Evolutionary conservation across 2,888 invertebrate genomes (phyloP).

Genomic region (Physocephala rufipes): DNA sequence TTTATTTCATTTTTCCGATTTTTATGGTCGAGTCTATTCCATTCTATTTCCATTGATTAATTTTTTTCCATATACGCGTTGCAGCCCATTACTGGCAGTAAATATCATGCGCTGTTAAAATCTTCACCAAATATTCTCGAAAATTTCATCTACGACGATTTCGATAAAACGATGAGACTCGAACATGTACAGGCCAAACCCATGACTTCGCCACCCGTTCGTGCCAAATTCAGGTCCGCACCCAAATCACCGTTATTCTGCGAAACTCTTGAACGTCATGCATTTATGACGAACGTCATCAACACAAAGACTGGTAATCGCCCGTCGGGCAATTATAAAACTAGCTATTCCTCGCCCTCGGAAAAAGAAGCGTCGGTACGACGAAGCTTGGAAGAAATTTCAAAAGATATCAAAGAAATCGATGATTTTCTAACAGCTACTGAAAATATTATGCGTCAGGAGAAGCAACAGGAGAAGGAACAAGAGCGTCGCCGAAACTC

Average conservation of each 20-base stretch:
- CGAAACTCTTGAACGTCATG: slow-evolving; percentile 62
- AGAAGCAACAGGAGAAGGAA: slow-evolving; percentile 61
- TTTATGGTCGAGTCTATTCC: not conserved
- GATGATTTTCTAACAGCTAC: slow-evolving; percentile 65
- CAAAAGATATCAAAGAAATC: slow-evolving; percentile 64
- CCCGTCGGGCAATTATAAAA: slow-evolving; percentile 33
- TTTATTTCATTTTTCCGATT: too few relatives aligned
- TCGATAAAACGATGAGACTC: slow-evolving; percentile 46
- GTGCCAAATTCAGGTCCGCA: slow-evolving; percentile 43
- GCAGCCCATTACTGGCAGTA: slow-evolving; percentile 50
- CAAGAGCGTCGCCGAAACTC: slow-evolving; percentile 47
- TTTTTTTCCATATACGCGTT: not conserved
- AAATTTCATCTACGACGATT: slow-evolving; percentile 63
- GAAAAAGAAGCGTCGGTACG: slow-evolving; percentile 62
- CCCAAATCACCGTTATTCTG: slow-evolving; percentile 58
- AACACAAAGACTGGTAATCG: slow-evolving; percentile 51
- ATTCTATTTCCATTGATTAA: not conserved
- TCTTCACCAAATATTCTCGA: slow-evolving; percentile 65
- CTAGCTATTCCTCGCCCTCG: slow-evolving; percentile 59
- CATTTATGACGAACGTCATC: slow-evolving; percentile 63
- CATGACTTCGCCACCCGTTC: slow-evolving; percentile 45
- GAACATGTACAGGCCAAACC: slow-evolving; percentile 48
- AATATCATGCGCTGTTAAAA: slow-evolving; percentile 56
- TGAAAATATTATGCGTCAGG: slow-evolving; percentile 60
- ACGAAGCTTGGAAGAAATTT: slow-evolving; percentile 64